phyloP scores from a whole-genome alignment of 2,888 invertebrate species.

The Azorinus chamasolen region DNA sequence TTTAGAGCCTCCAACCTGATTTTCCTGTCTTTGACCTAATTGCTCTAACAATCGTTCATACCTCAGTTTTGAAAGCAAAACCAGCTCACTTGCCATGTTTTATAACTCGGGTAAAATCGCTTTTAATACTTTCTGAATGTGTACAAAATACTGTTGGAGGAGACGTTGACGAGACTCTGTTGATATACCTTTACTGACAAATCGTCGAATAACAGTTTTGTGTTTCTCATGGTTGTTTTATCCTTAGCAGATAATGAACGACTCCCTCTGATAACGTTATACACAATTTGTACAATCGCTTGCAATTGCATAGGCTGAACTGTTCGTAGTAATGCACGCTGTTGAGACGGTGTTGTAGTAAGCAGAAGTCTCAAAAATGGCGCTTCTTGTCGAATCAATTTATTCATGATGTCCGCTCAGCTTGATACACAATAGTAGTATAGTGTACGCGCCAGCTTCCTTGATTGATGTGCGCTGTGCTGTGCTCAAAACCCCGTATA shows the following conservation, averaged over 20 bases:
- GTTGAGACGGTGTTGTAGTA: conserved; percentile 22
- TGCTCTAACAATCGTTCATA: no score
- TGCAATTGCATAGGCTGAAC: no score
- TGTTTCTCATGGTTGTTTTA: conserved; percentile 38
- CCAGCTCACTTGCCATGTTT: no score
- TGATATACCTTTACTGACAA: conserved; percentile 33
- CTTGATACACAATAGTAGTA: no score
- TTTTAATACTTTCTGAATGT: conserved; percentile 26
- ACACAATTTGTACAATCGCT: no score
- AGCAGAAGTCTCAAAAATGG: conserved; percentile 34
- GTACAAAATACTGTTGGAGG: conserved; percentile 23
- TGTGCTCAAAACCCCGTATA: no score
- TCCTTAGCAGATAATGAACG: conserved; percentile 11
- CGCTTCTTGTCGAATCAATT: conserved; percentile 10
- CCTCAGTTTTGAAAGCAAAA: no score
- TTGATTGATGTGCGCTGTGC: no score
- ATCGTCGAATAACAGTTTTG: conserved; percentile 43
- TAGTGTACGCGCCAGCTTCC: no score
- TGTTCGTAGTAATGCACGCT: conserved; percentile 2
- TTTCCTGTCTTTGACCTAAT: no score
- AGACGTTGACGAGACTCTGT: conserved; percentile 23
- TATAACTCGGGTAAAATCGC: no score
- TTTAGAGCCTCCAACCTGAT: no score
- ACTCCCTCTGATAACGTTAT: background rate
- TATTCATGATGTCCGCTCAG: conserved; percentile 13